Evolutionary conservation across 2,113 vertebrate genomes (phyloP).

Genomic region (Bambusicola thoracicus): DNA sequence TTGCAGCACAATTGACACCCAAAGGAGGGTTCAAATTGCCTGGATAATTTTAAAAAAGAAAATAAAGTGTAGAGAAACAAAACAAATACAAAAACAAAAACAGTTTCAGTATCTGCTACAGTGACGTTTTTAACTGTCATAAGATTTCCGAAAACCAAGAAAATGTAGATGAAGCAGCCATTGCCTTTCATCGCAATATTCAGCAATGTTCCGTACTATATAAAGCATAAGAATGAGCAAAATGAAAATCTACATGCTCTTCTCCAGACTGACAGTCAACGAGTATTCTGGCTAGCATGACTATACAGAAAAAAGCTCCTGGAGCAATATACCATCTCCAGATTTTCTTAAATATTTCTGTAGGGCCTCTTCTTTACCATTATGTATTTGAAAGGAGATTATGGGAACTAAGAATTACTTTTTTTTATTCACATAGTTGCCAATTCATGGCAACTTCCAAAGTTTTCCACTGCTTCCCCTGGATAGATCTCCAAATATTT

Average conservation of each 20-base stretch:
- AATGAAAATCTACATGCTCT: fast-evolving
- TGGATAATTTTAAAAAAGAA: not conserved
- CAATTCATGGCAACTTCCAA: not conserved
- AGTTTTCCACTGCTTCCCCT: not conserved
- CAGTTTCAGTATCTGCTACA: not conserved
- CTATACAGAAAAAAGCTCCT: not conserved
- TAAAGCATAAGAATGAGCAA: not conserved
- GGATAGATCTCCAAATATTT: not conserved
- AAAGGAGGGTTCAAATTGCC: not conserved
- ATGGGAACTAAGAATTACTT: not conserved
- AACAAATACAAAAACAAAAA: not conserved
- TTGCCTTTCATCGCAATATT: not conserved
- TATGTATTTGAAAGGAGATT: not conserved
- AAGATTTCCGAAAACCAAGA: not conserved
- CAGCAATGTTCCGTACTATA: not conserved
- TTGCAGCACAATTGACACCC: not conserved
- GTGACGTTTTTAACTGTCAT: not conserved
- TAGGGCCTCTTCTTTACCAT: not conserved
- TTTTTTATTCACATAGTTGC: not conserved
- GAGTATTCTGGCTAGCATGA: not conserved
- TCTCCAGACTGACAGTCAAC: not conserved
- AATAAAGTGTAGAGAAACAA: not conserved
- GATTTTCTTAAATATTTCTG: not conserved
- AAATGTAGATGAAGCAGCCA: not conserved
- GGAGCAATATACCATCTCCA: not conserved